Percentiles rank a stretch among this genome's conserved stretches.
Conservation (phyloP, 2,797 vertebrate genomes). For the Scolopax rusticola region DNA sequence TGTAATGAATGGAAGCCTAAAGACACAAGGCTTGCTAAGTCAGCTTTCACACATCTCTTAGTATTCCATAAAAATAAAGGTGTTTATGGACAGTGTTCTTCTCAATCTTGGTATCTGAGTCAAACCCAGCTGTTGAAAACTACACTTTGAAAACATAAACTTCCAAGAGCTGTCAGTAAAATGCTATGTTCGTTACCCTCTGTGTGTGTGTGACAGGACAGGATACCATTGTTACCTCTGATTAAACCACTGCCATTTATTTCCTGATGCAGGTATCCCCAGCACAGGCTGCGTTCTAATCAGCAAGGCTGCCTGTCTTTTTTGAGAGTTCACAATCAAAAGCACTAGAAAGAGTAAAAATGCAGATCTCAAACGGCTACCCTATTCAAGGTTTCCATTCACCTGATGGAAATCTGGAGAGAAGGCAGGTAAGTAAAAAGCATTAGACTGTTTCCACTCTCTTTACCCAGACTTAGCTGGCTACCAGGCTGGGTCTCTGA, state of each 20-base stretch:
- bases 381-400: neutral
- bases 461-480: neutral
- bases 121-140: neutral
- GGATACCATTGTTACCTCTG: neutral
- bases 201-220: neutral
- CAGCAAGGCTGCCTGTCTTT: neutral
- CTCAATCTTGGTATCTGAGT: neutral
- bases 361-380: neutral
- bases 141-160: neutral
- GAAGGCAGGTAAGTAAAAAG: neutral
- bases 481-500: neutral
- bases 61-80: neutral
- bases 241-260: neutral
- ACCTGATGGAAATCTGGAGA: neutral
- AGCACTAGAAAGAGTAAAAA: neutral
- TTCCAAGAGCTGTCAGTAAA: neutral
- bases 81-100: neutral
- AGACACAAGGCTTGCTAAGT: neutral
- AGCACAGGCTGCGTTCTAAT: neutral
- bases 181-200: neutral
- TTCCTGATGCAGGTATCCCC: neutral
- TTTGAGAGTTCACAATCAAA: neutral
- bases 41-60: neutral
- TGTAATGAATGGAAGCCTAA: neutral
- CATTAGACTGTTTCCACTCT: neutral